phyloP scores from a whole-genome alignment of 2,113 vertebrate species.

The Notarius lentiginosus region DNA sequence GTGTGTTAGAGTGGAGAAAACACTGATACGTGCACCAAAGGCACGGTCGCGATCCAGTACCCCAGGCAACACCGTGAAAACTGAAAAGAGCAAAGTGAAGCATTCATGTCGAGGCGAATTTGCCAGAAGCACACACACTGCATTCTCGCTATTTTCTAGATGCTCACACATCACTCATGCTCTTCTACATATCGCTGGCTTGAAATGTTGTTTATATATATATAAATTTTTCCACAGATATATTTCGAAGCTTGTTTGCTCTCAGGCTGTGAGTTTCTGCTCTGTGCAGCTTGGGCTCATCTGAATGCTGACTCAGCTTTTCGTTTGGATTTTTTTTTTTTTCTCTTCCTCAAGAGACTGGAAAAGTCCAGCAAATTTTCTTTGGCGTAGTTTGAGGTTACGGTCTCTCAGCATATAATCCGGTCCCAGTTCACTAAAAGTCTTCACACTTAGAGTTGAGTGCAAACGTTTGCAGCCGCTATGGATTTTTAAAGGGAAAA shows the following conservation, averaged over 20 bases:
- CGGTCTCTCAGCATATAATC: background rate
- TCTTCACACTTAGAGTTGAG: background rate
- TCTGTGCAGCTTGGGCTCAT: constrained; percentile 22
- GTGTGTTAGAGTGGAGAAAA: background rate
- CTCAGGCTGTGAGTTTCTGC: constrained; percentile 18
- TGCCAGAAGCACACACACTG: background rate
- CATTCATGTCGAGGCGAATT: background rate
- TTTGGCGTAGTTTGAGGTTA: constrained; percentile 20
- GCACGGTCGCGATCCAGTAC: background rate
- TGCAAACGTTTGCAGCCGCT: background rate
- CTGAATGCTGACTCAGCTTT: constrained; percentile 41
- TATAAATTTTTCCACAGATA: background rate
- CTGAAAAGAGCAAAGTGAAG: background rate
- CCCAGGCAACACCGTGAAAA: background rate
- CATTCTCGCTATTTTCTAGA: background rate
- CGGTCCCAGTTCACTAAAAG: background rate
- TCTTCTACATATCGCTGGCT: background rate
- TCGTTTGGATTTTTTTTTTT: constrained; percentile 32
- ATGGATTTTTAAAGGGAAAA: background rate
- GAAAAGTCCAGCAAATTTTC: constrained; percentile 17
- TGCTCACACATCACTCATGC: background rate
- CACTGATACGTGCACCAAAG: background rate
- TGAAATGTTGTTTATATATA: background rate
- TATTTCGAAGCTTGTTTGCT: background rate
- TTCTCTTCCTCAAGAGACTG: constrained; percentile 1